These are phyloP conservation scores for Eupsilia transversa DNA, from an alignment of 2,888 invertebrate species.

Conservation along the genomic window DNA sequence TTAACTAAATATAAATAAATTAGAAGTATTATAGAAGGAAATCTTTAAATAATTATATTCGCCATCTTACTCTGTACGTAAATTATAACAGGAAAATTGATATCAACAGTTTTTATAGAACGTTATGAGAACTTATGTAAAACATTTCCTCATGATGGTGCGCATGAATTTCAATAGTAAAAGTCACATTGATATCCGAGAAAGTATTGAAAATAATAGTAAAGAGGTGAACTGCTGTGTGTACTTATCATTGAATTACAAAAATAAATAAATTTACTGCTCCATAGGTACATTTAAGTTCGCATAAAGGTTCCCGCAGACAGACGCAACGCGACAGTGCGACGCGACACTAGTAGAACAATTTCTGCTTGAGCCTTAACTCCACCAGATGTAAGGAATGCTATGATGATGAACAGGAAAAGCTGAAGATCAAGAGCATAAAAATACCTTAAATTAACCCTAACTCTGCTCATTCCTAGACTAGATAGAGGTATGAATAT, in stretches of 20 bases:
- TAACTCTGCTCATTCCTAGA: background rate
- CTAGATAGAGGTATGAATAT: background rate
- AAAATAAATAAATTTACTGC: background rate
- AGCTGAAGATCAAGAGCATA: background rate
- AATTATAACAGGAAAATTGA: constrained; percentile 18
- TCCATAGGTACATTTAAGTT: background rate
- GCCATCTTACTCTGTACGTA: background rate
- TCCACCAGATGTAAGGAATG: background rate
- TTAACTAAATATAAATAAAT: background rate
- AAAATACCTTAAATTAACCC: background rate
- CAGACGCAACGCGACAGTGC: too few species aligned
- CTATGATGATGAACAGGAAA: too few species aligned
- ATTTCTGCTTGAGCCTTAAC: too few species aligned
- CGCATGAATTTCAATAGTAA: background rate
- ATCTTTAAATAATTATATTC: constrained; percentile 1
- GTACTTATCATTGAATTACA: too few species aligned
- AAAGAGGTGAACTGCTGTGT: too few species aligned
- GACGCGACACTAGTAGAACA: too few species aligned
- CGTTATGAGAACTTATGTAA: background rate
- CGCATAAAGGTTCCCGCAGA: too few species aligned
- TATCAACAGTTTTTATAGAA: background rate
- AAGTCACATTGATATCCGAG: background rate
- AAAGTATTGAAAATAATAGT: background rate
- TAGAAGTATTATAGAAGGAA: background rate
- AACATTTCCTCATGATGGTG: too few species aligned